Conservation (phyloP, 2,113 vertebrate genomes). For the Lamprologus tigripictilis region DNA sequence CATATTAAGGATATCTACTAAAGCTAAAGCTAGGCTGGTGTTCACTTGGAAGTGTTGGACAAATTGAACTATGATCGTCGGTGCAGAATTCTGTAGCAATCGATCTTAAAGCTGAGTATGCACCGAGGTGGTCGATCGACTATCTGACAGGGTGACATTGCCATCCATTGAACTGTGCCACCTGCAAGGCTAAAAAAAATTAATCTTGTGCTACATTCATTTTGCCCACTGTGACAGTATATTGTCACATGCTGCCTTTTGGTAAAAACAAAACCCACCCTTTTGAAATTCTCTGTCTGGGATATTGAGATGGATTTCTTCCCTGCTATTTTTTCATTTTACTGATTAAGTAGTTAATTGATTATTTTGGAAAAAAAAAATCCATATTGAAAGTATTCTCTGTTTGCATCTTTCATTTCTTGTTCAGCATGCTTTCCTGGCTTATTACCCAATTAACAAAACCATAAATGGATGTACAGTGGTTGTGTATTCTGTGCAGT, state of each 20-base stretch:
- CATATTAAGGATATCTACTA: not conserved
- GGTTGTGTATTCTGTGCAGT: not conserved
- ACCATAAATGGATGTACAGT: not conserved
- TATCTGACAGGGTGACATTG: not conserved
- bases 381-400: not conserved
- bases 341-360: not conserved
- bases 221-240: not conserved
- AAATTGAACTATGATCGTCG: not conserved
- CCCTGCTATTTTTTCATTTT: not conserved
- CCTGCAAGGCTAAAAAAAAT: not conserved
- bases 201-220: not conserved
- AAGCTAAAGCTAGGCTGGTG: not conserved
- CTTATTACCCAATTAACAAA: not conserved
- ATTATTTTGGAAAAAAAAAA: not conserved
- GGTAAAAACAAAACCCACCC: not conserved
- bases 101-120: not conserved
- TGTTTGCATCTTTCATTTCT: not conserved
- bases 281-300: not conserved
- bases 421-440: not conserved
- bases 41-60: not conserved
- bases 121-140: not conserved
- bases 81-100: not conserved
- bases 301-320: not conserved
- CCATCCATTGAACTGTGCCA: not conserved
- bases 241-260: fast-evolving